These are phyloP conservation scores for Sipunculus nudus DNA, from an alignment of 2,888 invertebrate genomes.

Conservation along the genomic window DNA sequence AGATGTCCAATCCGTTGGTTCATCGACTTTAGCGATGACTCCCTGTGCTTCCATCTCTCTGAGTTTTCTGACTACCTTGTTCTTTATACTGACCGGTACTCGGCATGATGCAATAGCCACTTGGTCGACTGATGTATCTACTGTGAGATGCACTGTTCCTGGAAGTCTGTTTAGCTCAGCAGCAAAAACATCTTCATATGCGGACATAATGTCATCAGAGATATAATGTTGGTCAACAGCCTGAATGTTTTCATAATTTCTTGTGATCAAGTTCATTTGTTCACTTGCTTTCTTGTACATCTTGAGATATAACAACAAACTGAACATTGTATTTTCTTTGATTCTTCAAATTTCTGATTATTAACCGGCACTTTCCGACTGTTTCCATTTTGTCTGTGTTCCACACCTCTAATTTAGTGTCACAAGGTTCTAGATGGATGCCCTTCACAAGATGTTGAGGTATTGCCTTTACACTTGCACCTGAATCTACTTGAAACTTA, in stretches of 20 bases:
- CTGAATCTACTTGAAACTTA: constrained; percentile 24
- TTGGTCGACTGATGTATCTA: constrained; percentile 1
- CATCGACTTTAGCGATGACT: constrained; percentile 25
- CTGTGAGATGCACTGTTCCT: constrained; percentile 6
- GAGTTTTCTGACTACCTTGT: constrained; percentile 25
- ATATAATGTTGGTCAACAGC: background rate
- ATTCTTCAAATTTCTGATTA: constrained; percentile 11
- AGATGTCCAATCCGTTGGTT: constrained; percentile 39
- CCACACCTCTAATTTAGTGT: constrained; percentile 4
- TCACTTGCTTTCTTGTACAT: constrained; percentile 1
- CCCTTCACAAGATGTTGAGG: constrained; percentile 3
- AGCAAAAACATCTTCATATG: constrained; percentile 11
- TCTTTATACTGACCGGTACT: constrained; percentile 8
- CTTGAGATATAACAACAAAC: constrained; percentile 17
- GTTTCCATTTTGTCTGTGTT: background rate
- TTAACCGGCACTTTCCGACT: constrained; percentile 1
- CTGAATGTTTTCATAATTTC: constrained; percentile 17
- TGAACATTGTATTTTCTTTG: constrained; percentile 17
- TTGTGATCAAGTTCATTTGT: constrained; percentile 18
- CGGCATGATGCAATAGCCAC: constrained; percentile 15
- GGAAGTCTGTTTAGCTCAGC: background rate
- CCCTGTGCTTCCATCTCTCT: constrained; percentile 12
- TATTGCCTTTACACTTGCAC: constrained; percentile 16
- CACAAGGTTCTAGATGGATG: background rate
- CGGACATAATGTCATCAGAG: no score